Evolutionary conservation across 2,888 invertebrate species (phyloP).

Genomic region (Subacronicta megacephala): DNA sequence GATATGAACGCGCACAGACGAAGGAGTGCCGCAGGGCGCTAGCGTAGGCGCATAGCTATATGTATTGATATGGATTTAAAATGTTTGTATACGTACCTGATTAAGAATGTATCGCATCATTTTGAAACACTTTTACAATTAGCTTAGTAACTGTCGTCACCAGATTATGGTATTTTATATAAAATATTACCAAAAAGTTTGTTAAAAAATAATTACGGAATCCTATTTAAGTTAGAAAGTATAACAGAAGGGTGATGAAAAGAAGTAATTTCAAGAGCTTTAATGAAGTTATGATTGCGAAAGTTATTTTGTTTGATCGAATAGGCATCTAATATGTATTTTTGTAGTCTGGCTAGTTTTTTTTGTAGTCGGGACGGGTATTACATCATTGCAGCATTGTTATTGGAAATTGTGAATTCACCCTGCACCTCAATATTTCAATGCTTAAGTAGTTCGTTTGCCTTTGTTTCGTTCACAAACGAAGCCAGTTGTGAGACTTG

Average conservation of each 20-base stretch:
- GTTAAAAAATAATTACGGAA: no score
- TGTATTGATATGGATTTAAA: slow-evolving; percentile 26
- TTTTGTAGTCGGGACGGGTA: slow-evolving; percentile 32
- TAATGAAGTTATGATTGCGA: slow-evolving; percentile 22
- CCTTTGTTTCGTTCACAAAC: slow-evolving; percentile 74
- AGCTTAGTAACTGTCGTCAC: not conserved
- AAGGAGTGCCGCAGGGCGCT: slow-evolving; percentile 59
- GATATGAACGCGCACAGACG: slow-evolving; percentile 59
- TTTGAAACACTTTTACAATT: not conserved
- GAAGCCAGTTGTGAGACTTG: slow-evolving; percentile 58
- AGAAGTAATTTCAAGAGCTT: no score
- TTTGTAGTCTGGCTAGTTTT: slow-evolving; percentile 17
- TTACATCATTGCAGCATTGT: slow-evolving; percentile 47
- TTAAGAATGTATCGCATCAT: not conserved
- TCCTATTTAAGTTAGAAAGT: no score
- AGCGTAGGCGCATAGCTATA: slow-evolving; percentile 43
- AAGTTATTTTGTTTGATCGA: slow-evolving; percentile 19
- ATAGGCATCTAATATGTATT: slow-evolving; percentile 6
- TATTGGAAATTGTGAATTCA: slow-evolving; percentile 72
- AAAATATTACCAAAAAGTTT: no score
- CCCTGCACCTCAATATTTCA: slow-evolving; percentile 68
- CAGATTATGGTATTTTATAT: no score
- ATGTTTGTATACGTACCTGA: slow-evolving; percentile 9
- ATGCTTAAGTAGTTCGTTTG: slow-evolving; percentile 75
- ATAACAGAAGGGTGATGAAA: no score